phyloP scores from a whole-genome alignment of 2,113 vertebrate genomes.

The Ardeotis arabs region DNA sequence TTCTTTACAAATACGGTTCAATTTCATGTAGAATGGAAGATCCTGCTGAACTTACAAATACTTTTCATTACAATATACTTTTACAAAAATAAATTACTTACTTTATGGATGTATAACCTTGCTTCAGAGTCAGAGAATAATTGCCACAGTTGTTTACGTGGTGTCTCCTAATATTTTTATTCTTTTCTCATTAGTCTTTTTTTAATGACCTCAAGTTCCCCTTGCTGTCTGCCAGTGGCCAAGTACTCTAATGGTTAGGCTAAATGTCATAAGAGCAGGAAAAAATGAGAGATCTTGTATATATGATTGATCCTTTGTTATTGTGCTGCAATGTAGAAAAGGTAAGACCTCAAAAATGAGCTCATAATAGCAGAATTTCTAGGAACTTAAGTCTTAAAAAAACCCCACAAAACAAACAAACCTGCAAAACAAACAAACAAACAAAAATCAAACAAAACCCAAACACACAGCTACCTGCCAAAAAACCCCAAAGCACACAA shows the following conservation, averaged over 20 bases:
- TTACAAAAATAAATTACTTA: neutral
- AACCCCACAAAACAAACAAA: neutral
- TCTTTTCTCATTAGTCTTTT: neutral
- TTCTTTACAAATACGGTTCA: neutral
- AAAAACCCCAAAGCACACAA: neutral
- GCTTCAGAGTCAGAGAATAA: neutral
- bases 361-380: neutral
- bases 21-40: neutral
- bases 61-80: neutral
- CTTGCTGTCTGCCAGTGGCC: neutral
- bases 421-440: no score
- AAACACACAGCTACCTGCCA: fast-evolving
- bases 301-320: neutral
- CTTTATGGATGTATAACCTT: neutral
- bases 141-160: neutral
- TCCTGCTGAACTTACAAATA: neutral
- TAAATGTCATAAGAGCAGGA: neutral
- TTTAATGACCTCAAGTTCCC: neutral
- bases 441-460: neutral
- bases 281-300: neutral
- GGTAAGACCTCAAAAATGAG: neutral
- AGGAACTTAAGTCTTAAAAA: neutral
- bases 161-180: neutral
- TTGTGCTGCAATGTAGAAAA: neutral
- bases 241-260: neutral